Conservation (phyloP, 2,113 vertebrate species). For the Tursiops truncatus region DNA sequence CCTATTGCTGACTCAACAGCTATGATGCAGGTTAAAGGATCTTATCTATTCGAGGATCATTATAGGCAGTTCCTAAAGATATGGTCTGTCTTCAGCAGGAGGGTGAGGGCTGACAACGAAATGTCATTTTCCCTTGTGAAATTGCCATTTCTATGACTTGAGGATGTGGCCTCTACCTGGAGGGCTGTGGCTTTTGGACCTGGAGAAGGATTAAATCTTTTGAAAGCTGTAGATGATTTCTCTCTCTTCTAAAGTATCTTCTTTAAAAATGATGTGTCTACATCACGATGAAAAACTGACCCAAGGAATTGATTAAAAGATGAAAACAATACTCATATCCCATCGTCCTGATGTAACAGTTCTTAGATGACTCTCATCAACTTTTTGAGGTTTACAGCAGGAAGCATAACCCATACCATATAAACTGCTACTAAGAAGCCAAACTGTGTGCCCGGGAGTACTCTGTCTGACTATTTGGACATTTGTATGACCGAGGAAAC, state of each 20-base stretch:
- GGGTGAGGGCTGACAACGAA: no score
- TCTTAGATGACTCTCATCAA: not conserved
- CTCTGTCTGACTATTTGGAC: not conserved
- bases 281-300: not conserved
- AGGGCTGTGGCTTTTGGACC: not conserved
- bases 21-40: not conserved
- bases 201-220: conserved; percentile 20
- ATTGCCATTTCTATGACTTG: not conserved
- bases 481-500: not conserved
- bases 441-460: not conserved
- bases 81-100: not conserved
- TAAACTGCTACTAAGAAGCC: conserved; percentile 24
- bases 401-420: not conserved
- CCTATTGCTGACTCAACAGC: not conserved
- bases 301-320: not conserved
- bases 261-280: not conserved
- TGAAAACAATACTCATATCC: not conserved
- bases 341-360: not conserved
- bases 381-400: not conserved
- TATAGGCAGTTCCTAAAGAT: not conserved
- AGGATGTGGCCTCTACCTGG: not conserved
- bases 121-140: not conserved
- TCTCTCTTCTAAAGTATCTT: conserved; percentile 14
- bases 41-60: not conserved
- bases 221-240: not conserved